Evolutionary conservation across 2,888 invertebrate genomes (phyloP).

Genomic region (Drosophila prolongata): DNA sequence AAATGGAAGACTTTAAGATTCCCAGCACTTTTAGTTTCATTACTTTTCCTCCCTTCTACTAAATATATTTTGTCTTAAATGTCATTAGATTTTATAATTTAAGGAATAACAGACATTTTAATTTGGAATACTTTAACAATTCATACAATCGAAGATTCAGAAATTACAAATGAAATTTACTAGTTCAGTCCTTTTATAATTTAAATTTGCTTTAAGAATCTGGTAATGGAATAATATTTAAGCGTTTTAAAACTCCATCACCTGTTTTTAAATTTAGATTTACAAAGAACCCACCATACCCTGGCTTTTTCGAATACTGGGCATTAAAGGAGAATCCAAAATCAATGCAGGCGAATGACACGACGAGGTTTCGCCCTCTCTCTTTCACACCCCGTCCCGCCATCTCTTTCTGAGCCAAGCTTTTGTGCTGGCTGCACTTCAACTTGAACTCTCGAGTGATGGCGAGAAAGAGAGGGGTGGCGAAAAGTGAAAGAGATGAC

Average conservation of each 20-base stretch:
- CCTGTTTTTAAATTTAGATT: no score
- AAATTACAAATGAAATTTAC: no score
- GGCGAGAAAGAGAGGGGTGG: constrained; percentile 21
- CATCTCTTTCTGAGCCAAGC: constrained; percentile 43
- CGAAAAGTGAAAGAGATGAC: constrained; percentile 58
- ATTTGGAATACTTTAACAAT: no score
- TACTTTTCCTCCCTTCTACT: no score
- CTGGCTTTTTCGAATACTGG: background rate
- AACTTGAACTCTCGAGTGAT: constrained; percentile 69
- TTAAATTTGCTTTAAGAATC: no score
- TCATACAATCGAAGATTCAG: no score
- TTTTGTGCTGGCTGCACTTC: constrained; percentile 65
- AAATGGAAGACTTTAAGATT: background rate
- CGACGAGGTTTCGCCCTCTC: constrained; percentile 18
- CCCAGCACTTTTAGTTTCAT: background rate
- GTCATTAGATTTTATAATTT: no score
- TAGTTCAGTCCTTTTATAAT: no score
- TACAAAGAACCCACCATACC: constrained; percentile 4
- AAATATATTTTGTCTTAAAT: no score
- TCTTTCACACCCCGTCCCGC: background rate
- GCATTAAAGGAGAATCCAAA: constrained; percentile 38
- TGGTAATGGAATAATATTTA: no score
- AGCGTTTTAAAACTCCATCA: no score
- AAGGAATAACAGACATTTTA: no score
- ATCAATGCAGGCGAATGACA: constrained; percentile 72